These are phyloP conservation scores for Neodiprion virginianus DNA, from an alignment of 1,140 invertebrate species.

Conservation along the genomic window DNA sequence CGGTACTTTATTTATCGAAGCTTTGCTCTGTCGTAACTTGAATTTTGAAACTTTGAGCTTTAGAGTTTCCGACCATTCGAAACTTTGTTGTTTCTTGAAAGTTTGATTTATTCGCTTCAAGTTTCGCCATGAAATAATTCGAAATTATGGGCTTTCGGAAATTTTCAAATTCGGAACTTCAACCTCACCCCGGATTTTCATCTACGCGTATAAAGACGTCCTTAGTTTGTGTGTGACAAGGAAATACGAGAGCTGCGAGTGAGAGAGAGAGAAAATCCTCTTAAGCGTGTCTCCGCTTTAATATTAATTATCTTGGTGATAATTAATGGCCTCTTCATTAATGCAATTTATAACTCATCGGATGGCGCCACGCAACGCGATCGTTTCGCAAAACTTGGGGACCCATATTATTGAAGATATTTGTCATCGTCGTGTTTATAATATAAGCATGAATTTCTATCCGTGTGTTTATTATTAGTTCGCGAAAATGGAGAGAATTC, in stretches of 20 bases:
- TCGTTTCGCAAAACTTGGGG: background rate
- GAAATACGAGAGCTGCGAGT: background rate
- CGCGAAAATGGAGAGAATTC: no score
- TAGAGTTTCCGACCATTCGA: no score
- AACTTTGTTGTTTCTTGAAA: no score
- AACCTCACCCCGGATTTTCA: background rate
- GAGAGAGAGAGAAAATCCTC: background rate
- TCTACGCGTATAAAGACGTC: background rate
- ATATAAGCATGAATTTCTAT: no score
- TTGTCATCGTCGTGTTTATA: background rate
- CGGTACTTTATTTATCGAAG: no score
- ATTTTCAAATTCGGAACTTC: background rate
- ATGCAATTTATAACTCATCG: constrained; percentile 16
- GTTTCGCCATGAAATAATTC: no score
- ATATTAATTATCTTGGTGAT: constrained; percentile 19
- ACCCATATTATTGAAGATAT: background rate
- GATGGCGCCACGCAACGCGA: constrained; percentile 8
- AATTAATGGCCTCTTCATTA: constrained; percentile 21
- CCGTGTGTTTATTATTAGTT: no score
- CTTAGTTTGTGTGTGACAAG: background rate
- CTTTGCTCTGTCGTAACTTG: no score
- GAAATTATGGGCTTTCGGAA: background rate
- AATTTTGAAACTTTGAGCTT: no score
- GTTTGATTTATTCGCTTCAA: no score
- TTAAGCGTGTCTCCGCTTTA: constrained; percentile 18